A percentile compares a stretch with the other conserved stretches of the same genome.
These are phyloP conservation scores for Aporophyla nigra DNA, from an alignment of 2,888 invertebrate species.

Conservation along the genomic window DNA sequence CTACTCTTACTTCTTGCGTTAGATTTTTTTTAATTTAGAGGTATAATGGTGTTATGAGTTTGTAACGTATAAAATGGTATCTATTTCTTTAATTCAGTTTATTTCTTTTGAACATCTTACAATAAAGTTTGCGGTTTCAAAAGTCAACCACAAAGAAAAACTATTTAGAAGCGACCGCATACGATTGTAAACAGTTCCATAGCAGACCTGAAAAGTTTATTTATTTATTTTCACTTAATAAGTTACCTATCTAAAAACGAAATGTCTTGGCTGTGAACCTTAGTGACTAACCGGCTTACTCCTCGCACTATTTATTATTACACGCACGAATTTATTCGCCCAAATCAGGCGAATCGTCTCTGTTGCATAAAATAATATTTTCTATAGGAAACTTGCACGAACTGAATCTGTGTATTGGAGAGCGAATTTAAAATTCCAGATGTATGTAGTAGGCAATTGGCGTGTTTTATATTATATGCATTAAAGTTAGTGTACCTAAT, in stretches of 20 bases:
- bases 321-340: too few species aligned
- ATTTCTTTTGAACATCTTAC: not conserved
- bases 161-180: not conserved
- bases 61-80: not conserved
- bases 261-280: not conserved
- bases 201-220: not conserved
- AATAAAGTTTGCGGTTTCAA: not conserved
- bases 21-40: too few species aligned
- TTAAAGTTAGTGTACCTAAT: too few species aligned
- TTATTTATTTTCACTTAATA: not conserved
- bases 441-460: too few species aligned
- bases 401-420: too few species aligned
- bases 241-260: not conserved
- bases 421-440: too few species aligned
- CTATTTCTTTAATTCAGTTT: not conserved
- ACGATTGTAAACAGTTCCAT: not conserved
- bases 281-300: not conserved
- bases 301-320: too few species aligned
- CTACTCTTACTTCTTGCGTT: too few species aligned
- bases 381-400: too few species aligned
- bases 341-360: too few species aligned
- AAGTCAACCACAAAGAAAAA: not conserved
- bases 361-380: too few species aligned
- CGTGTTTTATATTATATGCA: too few species aligned
- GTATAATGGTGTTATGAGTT: not conserved